Evolutionary conservation across 1,140 invertebrate genomes (phyloP).

Genomic region (Chrysomallon squamiferum): DNA sequence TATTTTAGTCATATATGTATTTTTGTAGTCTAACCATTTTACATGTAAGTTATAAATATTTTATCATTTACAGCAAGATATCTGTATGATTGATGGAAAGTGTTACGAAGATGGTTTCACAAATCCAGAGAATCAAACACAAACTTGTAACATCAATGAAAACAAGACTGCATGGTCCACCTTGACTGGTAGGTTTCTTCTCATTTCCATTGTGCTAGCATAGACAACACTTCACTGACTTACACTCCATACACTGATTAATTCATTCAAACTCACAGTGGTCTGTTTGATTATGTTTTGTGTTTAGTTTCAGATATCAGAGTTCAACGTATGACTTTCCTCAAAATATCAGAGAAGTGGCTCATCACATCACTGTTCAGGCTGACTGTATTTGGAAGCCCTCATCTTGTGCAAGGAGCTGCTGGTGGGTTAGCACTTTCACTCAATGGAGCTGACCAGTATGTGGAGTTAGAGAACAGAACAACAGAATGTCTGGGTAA

Average conservation of each 20-base stretch:
- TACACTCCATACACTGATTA: not conserved
- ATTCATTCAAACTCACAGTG: not conserved
- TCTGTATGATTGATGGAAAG: conserved; percentile 32
- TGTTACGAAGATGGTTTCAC: conserved; percentile 40
- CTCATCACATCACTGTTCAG: conserved; percentile 19
- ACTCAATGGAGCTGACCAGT: conserved; percentile 39
- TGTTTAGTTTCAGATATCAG: conserved; percentile 24
- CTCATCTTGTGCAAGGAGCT: conserved; percentile 16
- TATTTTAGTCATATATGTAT: no score
- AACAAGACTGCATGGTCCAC: conserved; percentile 23
- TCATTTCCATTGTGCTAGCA: not conserved
- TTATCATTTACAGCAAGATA: conserved; percentile 34
- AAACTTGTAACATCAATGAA: conserved; percentile 20
- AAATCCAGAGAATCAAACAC: conserved; percentile 18
- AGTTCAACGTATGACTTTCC: conserved; percentile 19
- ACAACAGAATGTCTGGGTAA: conserved; percentile 21
- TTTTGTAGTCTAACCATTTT: no score
- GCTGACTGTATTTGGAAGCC: conserved; percentile 17
- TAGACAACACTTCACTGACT: not conserved
- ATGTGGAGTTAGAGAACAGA: conserved; percentile 5
- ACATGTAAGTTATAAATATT: no score
- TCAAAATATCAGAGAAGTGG: conserved; percentile 19
- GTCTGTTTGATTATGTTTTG: not conserved
- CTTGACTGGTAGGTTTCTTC: conserved; percentile 25
- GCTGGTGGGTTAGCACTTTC: conserved; percentile 24